phyloP scores from a whole-genome alignment of 2,797 vertebrate genomes.

The Syndactyla subalaris region DNA sequence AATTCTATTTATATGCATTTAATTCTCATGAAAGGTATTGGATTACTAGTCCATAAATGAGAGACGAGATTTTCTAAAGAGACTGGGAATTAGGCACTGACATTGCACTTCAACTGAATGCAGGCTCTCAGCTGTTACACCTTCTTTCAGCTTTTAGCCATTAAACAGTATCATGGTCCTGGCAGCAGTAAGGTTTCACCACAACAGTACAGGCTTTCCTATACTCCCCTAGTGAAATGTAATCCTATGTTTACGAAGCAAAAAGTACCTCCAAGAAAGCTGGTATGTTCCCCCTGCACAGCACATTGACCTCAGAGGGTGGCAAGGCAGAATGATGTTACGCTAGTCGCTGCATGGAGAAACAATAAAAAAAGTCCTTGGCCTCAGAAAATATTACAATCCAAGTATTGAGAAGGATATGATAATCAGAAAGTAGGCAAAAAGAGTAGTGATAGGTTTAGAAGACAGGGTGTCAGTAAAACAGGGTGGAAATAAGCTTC shows the following conservation, averaged over 20 bases:
- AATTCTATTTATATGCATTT: background rate
- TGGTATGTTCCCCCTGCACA: background rate
- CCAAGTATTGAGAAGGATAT: background rate
- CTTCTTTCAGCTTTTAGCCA: background rate
- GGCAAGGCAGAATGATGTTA: background rate
- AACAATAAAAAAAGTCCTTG: background rate
- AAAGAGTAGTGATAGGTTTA: background rate
- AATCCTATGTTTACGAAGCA: background rate
- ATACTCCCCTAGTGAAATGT: background rate
- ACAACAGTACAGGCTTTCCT: background rate
- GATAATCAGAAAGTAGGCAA: background rate
- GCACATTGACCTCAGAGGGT: background rate
- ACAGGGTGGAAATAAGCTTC: background rate
- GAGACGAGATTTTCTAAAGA: background rate
- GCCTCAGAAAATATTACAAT: background rate
- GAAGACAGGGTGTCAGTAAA: background rate
- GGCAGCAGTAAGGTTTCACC: background rate
- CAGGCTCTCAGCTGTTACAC: background rate
- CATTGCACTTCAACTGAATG: background rate
- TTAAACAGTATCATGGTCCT: background rate
- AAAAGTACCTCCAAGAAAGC: background rate
- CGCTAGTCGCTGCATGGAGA: rapidly evolving
- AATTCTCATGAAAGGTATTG: background rate
- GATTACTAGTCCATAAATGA: background rate
- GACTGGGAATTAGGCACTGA: background rate